Evolutionary conservation across 37 sponge, comb jelly and placozoan species (phyloP).

Genomic region (Halisarca cf. caerulea): DNA sequence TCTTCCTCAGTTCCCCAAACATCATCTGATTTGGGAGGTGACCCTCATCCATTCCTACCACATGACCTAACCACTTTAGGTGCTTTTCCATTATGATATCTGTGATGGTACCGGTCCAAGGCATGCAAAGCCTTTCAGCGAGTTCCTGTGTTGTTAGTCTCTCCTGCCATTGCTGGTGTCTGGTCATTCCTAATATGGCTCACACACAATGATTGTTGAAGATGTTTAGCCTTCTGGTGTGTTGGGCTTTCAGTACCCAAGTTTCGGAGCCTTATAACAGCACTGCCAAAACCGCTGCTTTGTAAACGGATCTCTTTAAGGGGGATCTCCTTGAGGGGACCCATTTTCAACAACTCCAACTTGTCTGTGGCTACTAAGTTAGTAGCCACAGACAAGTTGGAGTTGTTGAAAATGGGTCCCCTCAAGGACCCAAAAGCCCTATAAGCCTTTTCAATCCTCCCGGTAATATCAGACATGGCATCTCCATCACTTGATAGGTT

Average conservation of each 20-base stretch:
- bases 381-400: not conserved
- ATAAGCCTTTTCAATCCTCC: not conserved
- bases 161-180: not conserved
- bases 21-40: not conserved
- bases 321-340: not conserved
- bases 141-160: not conserved
- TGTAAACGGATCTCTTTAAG: not conserved
- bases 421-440: not conserved
- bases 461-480: too few relatives aligned
- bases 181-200: not conserved
- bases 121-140: not conserved
- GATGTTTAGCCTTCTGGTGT: too few relatives aligned
- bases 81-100: not conserved
- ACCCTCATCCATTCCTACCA: not conserved
- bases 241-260: too few relatives aligned
- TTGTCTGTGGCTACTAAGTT: not conserved
- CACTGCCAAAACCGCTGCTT: not conserved
- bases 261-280: too few relatives aligned
- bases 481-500: not conserved
- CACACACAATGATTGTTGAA: too few relatives aligned
- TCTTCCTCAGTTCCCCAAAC: too few relatives aligned
- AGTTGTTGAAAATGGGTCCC: not conserved
- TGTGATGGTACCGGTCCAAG: not conserved
- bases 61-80: not conserved
- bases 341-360: not conserved